Evolutionary conservation across 2,797 vertebrate genomes (phyloP).

Genomic region (Arctocebus calabarensis): DNA sequence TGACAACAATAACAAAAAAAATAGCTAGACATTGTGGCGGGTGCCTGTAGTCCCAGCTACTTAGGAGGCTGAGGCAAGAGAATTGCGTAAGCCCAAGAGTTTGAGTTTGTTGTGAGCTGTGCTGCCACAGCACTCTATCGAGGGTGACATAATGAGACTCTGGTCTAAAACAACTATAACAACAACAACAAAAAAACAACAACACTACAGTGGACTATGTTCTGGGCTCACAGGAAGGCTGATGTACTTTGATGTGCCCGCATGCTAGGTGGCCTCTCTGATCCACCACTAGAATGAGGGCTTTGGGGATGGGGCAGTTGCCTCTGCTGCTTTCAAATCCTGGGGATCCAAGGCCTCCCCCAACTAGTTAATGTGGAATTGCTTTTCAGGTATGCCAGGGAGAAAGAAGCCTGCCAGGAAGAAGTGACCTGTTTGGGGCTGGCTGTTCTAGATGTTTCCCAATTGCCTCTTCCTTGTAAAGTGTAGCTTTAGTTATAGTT

Average conservation of each 20-base stretch:
- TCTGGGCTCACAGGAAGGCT: background rate
- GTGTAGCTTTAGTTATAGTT: slow-evolving; percentile 44
- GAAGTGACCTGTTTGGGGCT: background rate
- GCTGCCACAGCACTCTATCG: no score
- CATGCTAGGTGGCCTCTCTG: slow-evolving; percentile 57
- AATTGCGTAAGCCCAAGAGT: no score
- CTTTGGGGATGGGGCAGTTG: background rate
- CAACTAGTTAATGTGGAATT: background rate
- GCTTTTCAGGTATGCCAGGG: background rate
- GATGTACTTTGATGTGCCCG: background rate
- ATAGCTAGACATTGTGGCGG: no score
- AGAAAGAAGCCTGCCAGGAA: slow-evolving; percentile 52
- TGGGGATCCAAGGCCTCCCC: background rate
- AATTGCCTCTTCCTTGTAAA: slow-evolving; percentile 31
- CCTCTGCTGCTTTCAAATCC: background rate
- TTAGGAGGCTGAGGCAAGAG: no score
- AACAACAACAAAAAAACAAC: no score
- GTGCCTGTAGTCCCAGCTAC: no score
- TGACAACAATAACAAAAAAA: no score
- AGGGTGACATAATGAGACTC: no score
- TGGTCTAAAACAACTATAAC: no score
- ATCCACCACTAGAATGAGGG: background rate
- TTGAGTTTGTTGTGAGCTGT: no score
- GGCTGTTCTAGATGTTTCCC: background rate
- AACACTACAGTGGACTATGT: background rate